These are phyloP conservation scores for Hafferia zeledoni DNA, from an alignment of 2,797 vertebrate species.

Conservation along the genomic window DNA sequence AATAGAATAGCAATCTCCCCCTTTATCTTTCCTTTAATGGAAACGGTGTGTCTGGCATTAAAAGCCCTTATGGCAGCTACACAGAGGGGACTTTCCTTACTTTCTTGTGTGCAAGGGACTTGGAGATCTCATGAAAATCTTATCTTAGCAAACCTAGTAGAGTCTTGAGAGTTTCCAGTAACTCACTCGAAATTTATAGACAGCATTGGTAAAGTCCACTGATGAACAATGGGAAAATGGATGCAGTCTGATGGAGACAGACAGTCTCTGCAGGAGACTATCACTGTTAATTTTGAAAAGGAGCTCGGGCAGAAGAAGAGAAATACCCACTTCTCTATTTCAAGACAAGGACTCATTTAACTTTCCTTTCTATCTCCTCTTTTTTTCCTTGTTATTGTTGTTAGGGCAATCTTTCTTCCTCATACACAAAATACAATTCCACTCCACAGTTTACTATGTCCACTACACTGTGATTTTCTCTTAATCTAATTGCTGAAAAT, in stretches of 20 bases:
- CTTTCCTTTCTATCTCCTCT: not conserved
- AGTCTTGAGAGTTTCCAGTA: not conserved
- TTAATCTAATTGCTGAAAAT: not conserved
- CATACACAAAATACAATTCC: not conserved
- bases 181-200: not conserved
- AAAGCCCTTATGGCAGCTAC: not conserved
- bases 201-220: not conserved
- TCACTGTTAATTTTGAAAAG: not conserved
- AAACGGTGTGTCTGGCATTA: not conserved
- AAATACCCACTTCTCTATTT: slow-evolving; percentile 22
- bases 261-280: not conserved
- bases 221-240: not conserved
- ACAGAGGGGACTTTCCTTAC: not conserved
- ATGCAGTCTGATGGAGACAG: not conserved
- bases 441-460: not conserved
- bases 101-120: not conserved
- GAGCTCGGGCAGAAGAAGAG: not conserved
- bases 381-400: not conserved
- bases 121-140: not conserved
- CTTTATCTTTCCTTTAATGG: not conserved
- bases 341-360: not conserved
- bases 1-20: not conserved
- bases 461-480: not conserved
- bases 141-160: not conserved
- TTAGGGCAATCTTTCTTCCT: not conserved